Conservation (phyloP, 2,888 invertebrate species). For the Fabriciana adippe region DNA sequence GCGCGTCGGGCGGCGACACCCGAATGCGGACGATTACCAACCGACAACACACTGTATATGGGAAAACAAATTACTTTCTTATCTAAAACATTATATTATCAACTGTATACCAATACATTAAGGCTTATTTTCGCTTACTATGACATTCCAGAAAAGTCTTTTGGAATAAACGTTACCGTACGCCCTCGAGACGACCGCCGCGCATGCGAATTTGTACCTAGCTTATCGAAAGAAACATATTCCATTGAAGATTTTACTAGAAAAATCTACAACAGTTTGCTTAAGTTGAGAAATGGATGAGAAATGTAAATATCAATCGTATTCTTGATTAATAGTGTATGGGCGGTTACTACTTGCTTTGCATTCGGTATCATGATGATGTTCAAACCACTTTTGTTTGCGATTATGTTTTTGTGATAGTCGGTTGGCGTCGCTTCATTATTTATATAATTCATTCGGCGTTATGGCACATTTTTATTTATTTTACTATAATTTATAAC, state of each 20-base stretch:
- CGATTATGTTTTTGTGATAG: conserved; percentile 61
- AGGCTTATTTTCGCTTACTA: conserved; percentile 33
- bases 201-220: conserved; percentile 68
- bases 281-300: conserved; percentile 48
- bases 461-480: conserved; percentile 18
- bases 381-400: conserved; percentile 71
- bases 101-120: rapidly evolving
- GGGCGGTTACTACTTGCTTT: conserved; percentile 67
- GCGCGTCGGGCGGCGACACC: conserved; percentile 64
- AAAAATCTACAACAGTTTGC: too few species aligned
- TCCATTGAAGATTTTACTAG: conserved; percentile 51
- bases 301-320: conserved; percentile 41
- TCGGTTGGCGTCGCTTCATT: conserved; percentile 45
- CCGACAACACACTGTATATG: conserved; percentile 45
- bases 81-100: conserved; percentile 19
- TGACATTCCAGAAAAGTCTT: conserved; percentile 37
- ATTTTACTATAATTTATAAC: not conserved
- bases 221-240: conserved; percentile 42
- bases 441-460: conserved; percentile 40
- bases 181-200: conserved; percentile 72
- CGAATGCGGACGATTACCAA: conserved; percentile 69
- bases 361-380: conserved; percentile 68
- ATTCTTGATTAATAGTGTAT: conserved; percentile 50
- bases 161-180: conserved; percentile 44
- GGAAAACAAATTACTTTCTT: conserved; percentile 14